Base-by-base conservation (phyloP, 2,888 invertebrate genomes). In the Eupsilia transversa region DNA sequence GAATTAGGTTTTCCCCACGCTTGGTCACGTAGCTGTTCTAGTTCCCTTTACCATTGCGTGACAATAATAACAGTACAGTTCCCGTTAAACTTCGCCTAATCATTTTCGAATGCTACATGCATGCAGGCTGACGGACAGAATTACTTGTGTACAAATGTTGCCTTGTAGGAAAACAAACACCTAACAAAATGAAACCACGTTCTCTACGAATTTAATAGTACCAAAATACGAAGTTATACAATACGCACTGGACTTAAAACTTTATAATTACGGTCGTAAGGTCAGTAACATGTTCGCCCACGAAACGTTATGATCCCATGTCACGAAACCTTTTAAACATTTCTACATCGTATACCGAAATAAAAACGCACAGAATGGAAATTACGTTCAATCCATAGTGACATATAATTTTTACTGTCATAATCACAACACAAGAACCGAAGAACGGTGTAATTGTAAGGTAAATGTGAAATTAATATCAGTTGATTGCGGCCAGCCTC, bases 401-500 rank as follows among this genome's bases (percentile, higher is more conserved):
- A 64, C 38, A 30, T 72, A 57, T 85, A 65, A 61, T 57, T 61
- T 73, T 41, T 43, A 71, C 30, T 76, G 60, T 61, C 12, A 49
- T 65, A 61, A 59, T 72, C 35, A 63, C 54, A 74, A 52, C 61
- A 70, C 43, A 66, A 57, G 49, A 43, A 54, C 43, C 43, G 2
- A 73, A 66, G 35, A 56, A 35, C 46, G 35, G 38, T 65, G 71
- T 75, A 73, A 78, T 81, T 72, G 65, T 70, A 56, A 63, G 67
- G 54, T 79, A 67, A 77, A 78, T 75, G 61, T 80, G 74, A 83
- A 74, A 85, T 80, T 68, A 79, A 86, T 83, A 87, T 79, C 72
- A 65, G 77, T 61, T 71, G 59, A 77, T 63, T 69, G 56, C 35
- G 54, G 59, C 52, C 66, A 82, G 80, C 77, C 85, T 88, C 89